Base-by-base conservation (phyloP, 2,113 vertebrate genomes). In the Hassar affinis region DNA sequence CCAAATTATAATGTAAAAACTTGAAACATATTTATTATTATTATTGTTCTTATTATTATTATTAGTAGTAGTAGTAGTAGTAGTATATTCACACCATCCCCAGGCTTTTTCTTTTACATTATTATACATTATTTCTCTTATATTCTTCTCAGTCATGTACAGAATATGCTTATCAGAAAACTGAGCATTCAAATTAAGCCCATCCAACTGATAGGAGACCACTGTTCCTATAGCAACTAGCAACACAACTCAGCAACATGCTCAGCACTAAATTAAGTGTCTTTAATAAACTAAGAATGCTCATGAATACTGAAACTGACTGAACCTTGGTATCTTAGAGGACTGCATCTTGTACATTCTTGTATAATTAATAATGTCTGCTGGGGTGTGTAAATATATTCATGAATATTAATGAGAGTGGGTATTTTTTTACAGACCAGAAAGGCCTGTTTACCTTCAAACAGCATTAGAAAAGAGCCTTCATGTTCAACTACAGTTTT, bases 211-310 rank as follows among this genome's bases (percentile, higher is more conserved):
- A 83, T 6, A 1, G 22, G 85, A 56, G 33, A 62, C 51, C 49
- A 15, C 72, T 6, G 85, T 91, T 69, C 4, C 90, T 85, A 89
- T 90, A 89, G 91, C 86, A 81, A 92, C 89, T 14, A 7, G 47
- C 62, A 81, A 76, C 78, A 71, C 30, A 71, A 52, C 71, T 49
- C 38, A 4, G 47, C 78, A 42, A 49, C 57, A 66, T 82, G 49
- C 35, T 12, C 25, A 5, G 52, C 84, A 88, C 59, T 54, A 75
- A 49, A 25, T 85, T 81, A 85, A 84, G 74, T 85, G 80, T 86
- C 86, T 88, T 64, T 54, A 56, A 90, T 86, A 86, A 86, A 89
- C 89, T 86, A 15, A 18, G 42, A 89, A 9, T 59, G 81, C 27
- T 78, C 38, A 66, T 69, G 35, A 57, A 69, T 78, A 35, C 75